Evolutionary conservation across 2,888 invertebrate genomes (phyloP), one percentile per base, ranked within the genome.

Genomic region (Encarsia formosa): DNA sequence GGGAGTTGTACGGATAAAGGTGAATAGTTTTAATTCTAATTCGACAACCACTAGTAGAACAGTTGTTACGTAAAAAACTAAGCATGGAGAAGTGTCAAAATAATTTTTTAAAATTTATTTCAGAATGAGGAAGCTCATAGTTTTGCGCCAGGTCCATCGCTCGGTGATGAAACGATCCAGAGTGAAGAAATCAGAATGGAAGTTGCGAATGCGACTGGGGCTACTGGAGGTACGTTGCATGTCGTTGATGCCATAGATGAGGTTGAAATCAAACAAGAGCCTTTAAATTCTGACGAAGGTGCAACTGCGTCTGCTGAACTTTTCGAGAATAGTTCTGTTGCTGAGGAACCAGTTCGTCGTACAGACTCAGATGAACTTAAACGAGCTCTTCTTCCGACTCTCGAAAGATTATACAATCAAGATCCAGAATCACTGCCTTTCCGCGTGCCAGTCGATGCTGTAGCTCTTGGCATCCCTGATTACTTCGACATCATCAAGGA

Each of bases 361-460:
- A 96, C 96, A 75, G 91, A 91, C 69, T 87, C 93, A 0, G 97
- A 98, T 66, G 97, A 98, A 69, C 77, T 99, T 46, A 80, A 93
- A 31, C 87, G 88, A 67, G 92, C 93, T 24, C 76, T 99, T 46
- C 86, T 94, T 85, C 97, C 98, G 3, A 94, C 96, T 0, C 77
- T 98, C 63, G 95, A 98, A 65, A 95, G 93, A 70, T 76, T 99
- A 22, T 91, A 89, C 70, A 79, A 89, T 9, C 91, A 91, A 70
- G 98, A 98, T 70, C 95, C 96, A 0, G 99, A 99, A 75, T 94
- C 97, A 2, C 75, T 91, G 63, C 98, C 99, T 16, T 99, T 99
- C 78, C 82, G 95, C 57, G 90, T 91, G 70, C 98, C 99, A 0
- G 99, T 99, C 9, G 98, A 99, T 79, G 96, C 98, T 2, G 82